Evolutionary conservation across 2,113 vertebrate species (phyloP), one percentile per base, ranked within the genome.

Genomic region (Archilochus colubris): DNA sequence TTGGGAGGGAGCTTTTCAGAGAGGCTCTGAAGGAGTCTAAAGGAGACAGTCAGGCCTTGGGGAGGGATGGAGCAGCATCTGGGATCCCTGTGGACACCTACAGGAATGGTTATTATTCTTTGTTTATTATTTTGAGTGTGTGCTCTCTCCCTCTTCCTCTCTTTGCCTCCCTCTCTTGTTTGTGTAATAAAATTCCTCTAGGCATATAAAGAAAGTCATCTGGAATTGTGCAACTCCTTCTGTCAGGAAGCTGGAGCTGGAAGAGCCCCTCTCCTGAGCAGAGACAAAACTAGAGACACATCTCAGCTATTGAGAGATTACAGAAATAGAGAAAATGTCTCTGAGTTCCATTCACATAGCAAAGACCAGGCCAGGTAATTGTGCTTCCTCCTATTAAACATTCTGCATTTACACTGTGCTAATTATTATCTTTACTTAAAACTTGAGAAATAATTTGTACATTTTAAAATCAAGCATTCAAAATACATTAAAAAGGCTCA

Each of bases 71-170:
- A 90, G 48, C 48, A 12, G 80, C 75, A 93, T 95, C 91, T 95
- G 95, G 87, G 88, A 91, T 91, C 93, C 82, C 88, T 81, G 19
- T 0, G 44, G 82, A 69, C 75, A 86, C 64, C 48, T 77, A 55
- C 57, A 77, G 82, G 68, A 91, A 90, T 72, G 88, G 86, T 90
- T 94, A 70, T 94, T 93, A 72, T 86, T 63, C 84, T 89, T 80
- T 94, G 85, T 95, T 97, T 97, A 51, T 94, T 88, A 90, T 93
- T 83, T 85, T 68, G 72, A 89, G 55, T 54, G 68, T 91, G 76
- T 46, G 76, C 69, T 83, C 53, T 92, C 58, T 89, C 59, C 54
- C 46, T 82, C 59, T 95, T 92, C 82, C 87, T 87, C 78, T 85
- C 79, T 92, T 82, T 82, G 81, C 79, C 54, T 94, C 50, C 53